Conservation (phyloP, 2,797 vertebrate genomes). For the Taenioides sp. region DNA sequence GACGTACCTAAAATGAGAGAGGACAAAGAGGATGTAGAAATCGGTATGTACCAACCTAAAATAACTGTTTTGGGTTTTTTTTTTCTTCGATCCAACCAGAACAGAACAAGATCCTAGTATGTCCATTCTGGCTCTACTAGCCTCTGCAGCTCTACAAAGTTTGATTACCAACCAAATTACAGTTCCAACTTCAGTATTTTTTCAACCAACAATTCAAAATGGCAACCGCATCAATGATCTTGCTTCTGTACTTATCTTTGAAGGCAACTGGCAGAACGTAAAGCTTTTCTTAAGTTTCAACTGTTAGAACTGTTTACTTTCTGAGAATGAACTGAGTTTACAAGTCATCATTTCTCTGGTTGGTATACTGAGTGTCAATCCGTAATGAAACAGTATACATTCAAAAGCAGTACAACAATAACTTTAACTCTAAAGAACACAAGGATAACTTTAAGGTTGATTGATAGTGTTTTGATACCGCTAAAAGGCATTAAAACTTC, state of each 20-base stretch:
- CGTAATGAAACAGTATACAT: background rate
- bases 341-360: background rate
- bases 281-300: too few relatives aligned
- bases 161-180: background rate
- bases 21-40: constrained; percentile 28
- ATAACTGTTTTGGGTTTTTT: too few relatives aligned
- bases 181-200: background rate
- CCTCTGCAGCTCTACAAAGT: too few relatives aligned
- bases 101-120: background rate
- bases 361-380: too few relatives aligned
- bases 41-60: too few relatives aligned
- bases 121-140: background rate
- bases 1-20: constrained; percentile 84
- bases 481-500: background rate
- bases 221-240: too few relatives aligned
- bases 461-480: background rate
- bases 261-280: too few relatives aligned
- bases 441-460: background rate
- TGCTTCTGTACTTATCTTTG: too few relatives aligned
- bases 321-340: background rate
- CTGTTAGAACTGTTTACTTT: too few relatives aligned
- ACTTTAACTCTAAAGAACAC: background rate
- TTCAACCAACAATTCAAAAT: too few relatives aligned
- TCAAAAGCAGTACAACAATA: background rate
- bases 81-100: too few relatives aligned